phyloP scores from a whole-genome alignment of 2,113 vertebrate genomes.

The Triplophysa siluroides region DNA sequence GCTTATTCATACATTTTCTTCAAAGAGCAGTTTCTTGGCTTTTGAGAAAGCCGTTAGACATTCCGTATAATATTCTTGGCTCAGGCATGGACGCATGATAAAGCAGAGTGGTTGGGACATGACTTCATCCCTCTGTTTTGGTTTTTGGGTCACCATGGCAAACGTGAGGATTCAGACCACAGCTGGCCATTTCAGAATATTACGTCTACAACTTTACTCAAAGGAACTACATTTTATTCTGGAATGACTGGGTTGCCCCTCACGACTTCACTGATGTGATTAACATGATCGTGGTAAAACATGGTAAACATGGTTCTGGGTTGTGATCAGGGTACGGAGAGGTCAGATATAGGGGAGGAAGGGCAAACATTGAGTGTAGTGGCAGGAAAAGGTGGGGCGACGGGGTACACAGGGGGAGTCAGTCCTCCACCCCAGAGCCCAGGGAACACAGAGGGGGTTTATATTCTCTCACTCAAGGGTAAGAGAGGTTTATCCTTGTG shows the following conservation, averaged over 20 bases:
- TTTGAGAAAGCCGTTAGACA: neutral
- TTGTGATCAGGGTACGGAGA: slow-evolving; percentile 34
- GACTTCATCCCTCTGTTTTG: slow-evolving; percentile 34
- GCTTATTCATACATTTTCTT: neutral
- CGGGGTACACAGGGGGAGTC: slow-evolving; percentile 50
- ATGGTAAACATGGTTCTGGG: slow-evolving; percentile 25
- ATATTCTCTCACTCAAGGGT: slow-evolving; percentile 56
- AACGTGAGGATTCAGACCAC: slow-evolving; percentile 21
- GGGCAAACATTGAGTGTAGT: neutral
- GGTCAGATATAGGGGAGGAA: slow-evolving; percentile 31
- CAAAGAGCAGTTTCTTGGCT: neutral
- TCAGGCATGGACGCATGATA: slow-evolving; percentile 20
- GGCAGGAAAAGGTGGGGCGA: neutral
- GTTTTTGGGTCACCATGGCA: slow-evolving; percentile 35
- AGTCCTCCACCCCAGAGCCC: slow-evolving; percentile 54
- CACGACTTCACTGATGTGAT: slow-evolving; percentile 28
- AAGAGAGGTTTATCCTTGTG: slow-evolving; percentile 27
- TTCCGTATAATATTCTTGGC: slow-evolving; percentile 20
- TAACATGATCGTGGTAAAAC: slow-evolving; percentile 9
- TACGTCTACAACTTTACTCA: slow-evolving; percentile 31
- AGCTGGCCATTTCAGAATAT: slow-evolving; percentile 11
- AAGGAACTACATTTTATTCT: neutral
- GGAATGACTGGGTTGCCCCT: neutral
- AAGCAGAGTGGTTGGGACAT: slow-evolving; percentile 34
- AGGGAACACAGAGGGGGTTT: slow-evolving; percentile 62